phyloP scores from a whole-genome alignment of 2,113 vertebrate genomes.

The Tor tambroides region DNA sequence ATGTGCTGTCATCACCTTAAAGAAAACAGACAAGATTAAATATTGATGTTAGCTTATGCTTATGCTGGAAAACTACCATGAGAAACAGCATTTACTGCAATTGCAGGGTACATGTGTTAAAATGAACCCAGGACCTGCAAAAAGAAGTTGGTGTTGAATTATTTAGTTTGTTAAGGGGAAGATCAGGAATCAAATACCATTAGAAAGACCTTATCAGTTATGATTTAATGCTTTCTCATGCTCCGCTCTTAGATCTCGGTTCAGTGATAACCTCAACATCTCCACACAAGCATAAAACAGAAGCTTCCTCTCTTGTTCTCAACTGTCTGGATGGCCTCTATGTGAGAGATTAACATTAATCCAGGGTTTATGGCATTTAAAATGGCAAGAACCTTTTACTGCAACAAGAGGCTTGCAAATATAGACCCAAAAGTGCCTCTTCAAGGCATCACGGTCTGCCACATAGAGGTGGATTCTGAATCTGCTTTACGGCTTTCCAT shows the following conservation, averaged over 20 bases:
- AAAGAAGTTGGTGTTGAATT: background rate
- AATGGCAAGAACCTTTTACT: background rate
- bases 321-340: background rate
- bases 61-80: background rate
- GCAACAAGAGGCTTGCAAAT: background rate
- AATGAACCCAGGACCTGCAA: background rate
- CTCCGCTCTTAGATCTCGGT: background rate
- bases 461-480: background rate
- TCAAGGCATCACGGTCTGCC: background rate
- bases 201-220: background rate
- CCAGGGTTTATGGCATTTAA: conserved; percentile 38
- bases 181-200: background rate
- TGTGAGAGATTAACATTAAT: conserved; percentile 34
- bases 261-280: background rate
- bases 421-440: background rate
- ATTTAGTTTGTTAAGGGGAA: background rate
- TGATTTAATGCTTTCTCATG: background rate
- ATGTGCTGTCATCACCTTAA: conserved; percentile 78
- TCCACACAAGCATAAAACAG: background rate
- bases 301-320: background rate
- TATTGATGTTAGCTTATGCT: background rate
- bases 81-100: background rate
- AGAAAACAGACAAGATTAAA: conserved; percentile 49
- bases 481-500: background rate
- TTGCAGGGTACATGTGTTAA: background rate